phyloP scores from a whole-genome alignment of 1,140 invertebrate species.

The Drosophila arawakana region DNA sequence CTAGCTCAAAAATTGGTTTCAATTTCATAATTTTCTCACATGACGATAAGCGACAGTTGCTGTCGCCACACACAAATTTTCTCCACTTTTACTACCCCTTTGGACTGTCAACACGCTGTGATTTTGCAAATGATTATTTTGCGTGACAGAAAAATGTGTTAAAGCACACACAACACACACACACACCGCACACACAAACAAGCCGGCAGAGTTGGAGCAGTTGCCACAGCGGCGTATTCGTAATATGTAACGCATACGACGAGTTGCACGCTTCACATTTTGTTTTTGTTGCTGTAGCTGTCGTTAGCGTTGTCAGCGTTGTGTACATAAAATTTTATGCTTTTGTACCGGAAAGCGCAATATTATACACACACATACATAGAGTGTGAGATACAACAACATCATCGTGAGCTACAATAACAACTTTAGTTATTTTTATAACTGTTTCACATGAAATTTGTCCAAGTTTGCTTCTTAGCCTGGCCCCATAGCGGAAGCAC shows the following conservation, averaged over 20 bases:
- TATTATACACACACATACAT: slow-evolving; percentile 62
- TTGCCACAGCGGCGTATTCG: slow-evolving; percentile 31
- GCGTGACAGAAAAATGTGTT: slow-evolving; percentile 82
- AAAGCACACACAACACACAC: slow-evolving; percentile 27
- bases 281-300: slow-evolving; percentile 28
- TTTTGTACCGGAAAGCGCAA: slow-evolving; percentile 78
- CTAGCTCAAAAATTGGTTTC: slow-evolving; percentile 35
- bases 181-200: slow-evolving; percentile 4
- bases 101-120: slow-evolving; percentile 64
- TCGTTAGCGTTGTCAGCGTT: slow-evolving; percentile 62
- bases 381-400: slow-evolving; percentile 44
- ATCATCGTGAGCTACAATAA: slow-evolving; percentile 50
- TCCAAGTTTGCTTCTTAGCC: slow-evolving; percentile 35
- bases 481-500: slow-evolving; percentile 60
- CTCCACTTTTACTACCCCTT: slow-evolving; percentile 6
- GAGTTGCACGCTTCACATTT: slow-evolving; percentile 68
- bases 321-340: slow-evolving; percentile 81
- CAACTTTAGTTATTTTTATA: slow-evolving; percentile 65
- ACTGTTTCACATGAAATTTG: slow-evolving; percentile 73
- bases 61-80: slow-evolving; percentile 36
- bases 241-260: slow-evolving; percentile 79
- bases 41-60: slow-evolving; percentile 53
- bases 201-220: background rate
- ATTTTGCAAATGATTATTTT: slow-evolving; percentile 82
- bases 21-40: slow-evolving; percentile 58